Percentiles rank a stretch among this genome's conserved stretches.
Conservation (phyloP, 2,113 vertebrate genomes). For the Upupa epops region DNA sequence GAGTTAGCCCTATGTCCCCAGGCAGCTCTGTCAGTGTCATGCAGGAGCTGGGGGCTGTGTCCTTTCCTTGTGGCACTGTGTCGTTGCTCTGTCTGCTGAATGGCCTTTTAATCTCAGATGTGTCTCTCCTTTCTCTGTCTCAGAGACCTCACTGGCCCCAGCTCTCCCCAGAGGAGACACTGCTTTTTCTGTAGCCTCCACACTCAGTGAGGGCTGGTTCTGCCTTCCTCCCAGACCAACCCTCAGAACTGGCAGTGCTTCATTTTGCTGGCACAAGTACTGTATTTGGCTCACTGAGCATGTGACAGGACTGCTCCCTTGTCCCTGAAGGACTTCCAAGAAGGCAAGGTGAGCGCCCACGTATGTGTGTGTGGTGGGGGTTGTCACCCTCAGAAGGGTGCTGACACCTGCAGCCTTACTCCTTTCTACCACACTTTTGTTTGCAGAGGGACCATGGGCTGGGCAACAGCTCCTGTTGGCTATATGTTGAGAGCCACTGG, state of each 20-base stretch:
- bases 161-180: neutral
- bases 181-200: neutral
- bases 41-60: neutral
- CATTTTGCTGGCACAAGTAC: conserved; percentile 41
- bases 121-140: neutral
- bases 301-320: neutral
- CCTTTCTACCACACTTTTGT: fast-evolving
- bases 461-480: fast-evolving
- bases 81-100: neutral
- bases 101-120: neutral
- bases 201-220: neutral
- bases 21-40: fast-evolving
- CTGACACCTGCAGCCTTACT: neutral
- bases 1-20: neutral
- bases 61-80: neutral
- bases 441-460: neutral
- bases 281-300: conserved; percentile 8
- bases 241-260: conserved; percentile 4
- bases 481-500: neutral
- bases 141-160: neutral
- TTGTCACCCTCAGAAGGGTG: neutral
- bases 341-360: neutral
- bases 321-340: conserved; percentile 9
- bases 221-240: neutral
- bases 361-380: neutral